Conservation (phyloP, 1,140 invertebrate species). For the Dendrolimus kikuchii region DNA sequence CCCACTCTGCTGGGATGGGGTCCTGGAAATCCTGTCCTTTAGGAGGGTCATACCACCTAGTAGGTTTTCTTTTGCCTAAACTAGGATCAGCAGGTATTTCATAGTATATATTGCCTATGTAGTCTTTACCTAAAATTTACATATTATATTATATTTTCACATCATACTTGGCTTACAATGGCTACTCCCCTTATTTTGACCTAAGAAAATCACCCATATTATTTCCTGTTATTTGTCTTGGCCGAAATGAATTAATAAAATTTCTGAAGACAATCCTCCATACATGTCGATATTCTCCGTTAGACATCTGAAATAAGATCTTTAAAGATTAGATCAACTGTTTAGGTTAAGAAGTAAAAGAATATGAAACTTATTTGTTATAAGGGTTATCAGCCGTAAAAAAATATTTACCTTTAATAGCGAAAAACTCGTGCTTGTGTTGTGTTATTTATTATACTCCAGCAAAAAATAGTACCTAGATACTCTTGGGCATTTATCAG, state of each 20-base stretch:
- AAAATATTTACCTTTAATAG: no score
- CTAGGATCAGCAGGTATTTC: constrained; percentile 79
- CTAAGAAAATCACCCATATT: constrained; percentile 35
- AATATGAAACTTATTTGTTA: no score
- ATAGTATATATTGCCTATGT: constrained; percentile 86
- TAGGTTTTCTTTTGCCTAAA: constrained; percentile 73
- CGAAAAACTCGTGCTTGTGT: no score
- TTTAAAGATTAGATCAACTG: neutral
- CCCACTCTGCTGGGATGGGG: constrained; percentile 87
- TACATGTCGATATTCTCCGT: constrained; percentile 39
- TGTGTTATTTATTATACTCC: no score
- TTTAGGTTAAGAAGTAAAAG: no score
- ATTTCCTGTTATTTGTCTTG: constrained; percentile 41
- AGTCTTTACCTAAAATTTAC: constrained; percentile 76
- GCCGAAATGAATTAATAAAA: constrained; percentile 56
- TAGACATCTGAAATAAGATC: constrained; percentile 36
- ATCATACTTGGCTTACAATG: neutral
- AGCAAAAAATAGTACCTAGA: no score
- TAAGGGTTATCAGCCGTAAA: no score
- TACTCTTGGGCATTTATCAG: no score
- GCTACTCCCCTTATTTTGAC: neutral
- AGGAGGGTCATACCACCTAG: constrained; percentile 81
- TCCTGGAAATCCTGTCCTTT: constrained; percentile 76
- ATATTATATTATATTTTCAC: constrained; percentile 2
- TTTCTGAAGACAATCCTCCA: constrained; percentile 50